Evolutionary conservation across 2,113 vertebrate genomes (phyloP).

Genomic region (Psittacus erithacus): DNA sequence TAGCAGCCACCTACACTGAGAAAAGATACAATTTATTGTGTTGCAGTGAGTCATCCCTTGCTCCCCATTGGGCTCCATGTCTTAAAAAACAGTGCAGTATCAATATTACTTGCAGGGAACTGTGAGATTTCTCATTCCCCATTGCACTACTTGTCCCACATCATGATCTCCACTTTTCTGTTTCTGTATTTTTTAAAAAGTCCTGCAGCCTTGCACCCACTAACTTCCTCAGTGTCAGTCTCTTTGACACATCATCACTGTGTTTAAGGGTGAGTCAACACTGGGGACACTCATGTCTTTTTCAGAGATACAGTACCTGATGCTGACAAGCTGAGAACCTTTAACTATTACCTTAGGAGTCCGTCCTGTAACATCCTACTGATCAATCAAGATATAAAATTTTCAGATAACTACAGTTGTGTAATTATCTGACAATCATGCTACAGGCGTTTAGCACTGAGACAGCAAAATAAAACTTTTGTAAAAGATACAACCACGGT

Average conservation of each 20-base stretch:
- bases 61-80: background rate
- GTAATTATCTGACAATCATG: background rate
- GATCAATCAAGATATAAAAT: background rate
- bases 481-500: background rate
- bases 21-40: background rate
- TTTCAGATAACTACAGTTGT: background rate
- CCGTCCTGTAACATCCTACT: background rate
- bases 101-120: background rate
- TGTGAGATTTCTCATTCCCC: background rate
- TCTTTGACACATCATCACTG: background rate
- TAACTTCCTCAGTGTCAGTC: background rate
- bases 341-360: background rate
- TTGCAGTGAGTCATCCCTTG: background rate
- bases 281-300: background rate
- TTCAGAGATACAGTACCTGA: background rate
- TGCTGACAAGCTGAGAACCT: background rate
- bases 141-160: background rate
- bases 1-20: background rate
- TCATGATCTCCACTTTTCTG: background rate
- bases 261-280: accelerated
- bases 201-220: background rate
- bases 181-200: background rate
- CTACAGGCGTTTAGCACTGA: background rate
- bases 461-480: background rate
- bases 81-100: background rate